phyloP scores from a whole-genome alignment of 2,113 vertebrate species.

The Phycodurus eques region DNA sequence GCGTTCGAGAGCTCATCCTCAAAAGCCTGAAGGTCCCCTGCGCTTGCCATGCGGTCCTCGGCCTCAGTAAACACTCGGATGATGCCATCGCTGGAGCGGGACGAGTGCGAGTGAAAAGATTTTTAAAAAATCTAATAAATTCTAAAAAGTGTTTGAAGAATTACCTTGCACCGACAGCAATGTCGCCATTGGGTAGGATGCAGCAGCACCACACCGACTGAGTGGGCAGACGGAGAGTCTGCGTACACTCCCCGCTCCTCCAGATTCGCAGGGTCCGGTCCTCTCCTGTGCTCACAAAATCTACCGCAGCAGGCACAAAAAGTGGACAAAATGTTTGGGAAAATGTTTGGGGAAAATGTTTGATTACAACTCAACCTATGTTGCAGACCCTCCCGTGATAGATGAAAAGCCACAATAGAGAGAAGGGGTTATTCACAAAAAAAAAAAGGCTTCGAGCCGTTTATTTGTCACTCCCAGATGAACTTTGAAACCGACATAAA shows the following conservation, averaged over 20 bases:
- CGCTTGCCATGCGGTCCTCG: constrained; percentile 81
- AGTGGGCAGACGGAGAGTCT: constrained; percentile 90
- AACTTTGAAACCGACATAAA: too few relatives aligned
- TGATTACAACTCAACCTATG: too few relatives aligned
- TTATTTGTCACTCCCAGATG: too few relatives aligned
- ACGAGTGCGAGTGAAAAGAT: neutral
- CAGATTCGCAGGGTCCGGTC: constrained; percentile 91
- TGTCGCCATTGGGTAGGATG: constrained; percentile 88
- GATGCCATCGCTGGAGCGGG: constrained; percentile 84
- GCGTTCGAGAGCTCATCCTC: constrained; percentile 91
- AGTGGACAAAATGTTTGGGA: too few relatives aligned
- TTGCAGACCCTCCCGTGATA: too few relatives aligned
- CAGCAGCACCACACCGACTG: constrained; percentile 98
- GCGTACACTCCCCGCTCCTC: constrained; percentile 85
- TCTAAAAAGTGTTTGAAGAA: neutral
- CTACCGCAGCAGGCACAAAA: constrained; percentile 53
- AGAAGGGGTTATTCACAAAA: neutral
- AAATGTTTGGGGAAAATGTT: too few relatives aligned
- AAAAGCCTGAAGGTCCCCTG: constrained; percentile 88
- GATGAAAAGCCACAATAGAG: neutral
- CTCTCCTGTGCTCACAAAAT: constrained; percentile 93
- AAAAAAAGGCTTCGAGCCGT: too few relatives aligned
- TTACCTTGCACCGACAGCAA: constrained; percentile 93
- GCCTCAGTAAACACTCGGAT: constrained; percentile 92
- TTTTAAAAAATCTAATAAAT: neutral